Conservation (phyloP, 2,797 vertebrate species). For the Fistularia tabacaria region DNA sequence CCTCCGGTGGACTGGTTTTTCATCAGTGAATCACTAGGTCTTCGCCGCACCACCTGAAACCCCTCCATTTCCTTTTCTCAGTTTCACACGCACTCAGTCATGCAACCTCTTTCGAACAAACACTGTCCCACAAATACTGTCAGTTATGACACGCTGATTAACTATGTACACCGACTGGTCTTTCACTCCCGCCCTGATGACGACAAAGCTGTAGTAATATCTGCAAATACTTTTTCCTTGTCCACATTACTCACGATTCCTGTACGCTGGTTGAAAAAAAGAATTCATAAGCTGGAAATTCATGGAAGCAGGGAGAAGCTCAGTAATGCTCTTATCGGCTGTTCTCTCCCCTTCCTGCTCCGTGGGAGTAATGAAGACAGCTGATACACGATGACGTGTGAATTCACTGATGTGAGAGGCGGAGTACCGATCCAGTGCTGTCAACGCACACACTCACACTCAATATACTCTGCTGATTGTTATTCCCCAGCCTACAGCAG, state of each 20-base stretch:
- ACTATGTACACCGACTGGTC: background rate
- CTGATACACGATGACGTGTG: constrained; percentile 7
- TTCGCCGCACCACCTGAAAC: too few relatives aligned
- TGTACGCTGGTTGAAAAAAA: background rate
- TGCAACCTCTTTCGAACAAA: background rate
- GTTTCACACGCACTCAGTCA: constrained; percentile 1
- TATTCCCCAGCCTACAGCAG: too few relatives aligned
- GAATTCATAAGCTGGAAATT: constrained; percentile 2
- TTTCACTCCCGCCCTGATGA: constrained; percentile 5
- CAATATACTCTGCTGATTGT: too few relatives aligned
- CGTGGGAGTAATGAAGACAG: constrained; percentile 6
- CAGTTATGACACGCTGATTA: background rate
- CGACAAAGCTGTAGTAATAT: constrained; percentile 16
- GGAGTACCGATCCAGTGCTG: constrained; percentile 13
- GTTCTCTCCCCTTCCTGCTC: background rate
- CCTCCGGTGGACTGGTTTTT: constrained; percentile 27
- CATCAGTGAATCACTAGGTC: background rate
- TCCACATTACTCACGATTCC: constrained; percentile 1
- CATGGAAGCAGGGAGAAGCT: too few relatives aligned
- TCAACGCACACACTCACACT: background rate
- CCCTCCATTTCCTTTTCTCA: too few relatives aligned
- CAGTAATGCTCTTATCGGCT: too few relatives aligned
- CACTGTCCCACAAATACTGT: background rate
- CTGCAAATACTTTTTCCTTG: constrained; percentile 27
- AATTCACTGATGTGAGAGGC: constrained; percentile 4